A percentile compares a stretch with the other conserved stretches of the same genome.
Evolutionary conservation across 2,888 invertebrate genomes (phyloP).

Genomic region (Agriopis aurantiaria): DNA sequence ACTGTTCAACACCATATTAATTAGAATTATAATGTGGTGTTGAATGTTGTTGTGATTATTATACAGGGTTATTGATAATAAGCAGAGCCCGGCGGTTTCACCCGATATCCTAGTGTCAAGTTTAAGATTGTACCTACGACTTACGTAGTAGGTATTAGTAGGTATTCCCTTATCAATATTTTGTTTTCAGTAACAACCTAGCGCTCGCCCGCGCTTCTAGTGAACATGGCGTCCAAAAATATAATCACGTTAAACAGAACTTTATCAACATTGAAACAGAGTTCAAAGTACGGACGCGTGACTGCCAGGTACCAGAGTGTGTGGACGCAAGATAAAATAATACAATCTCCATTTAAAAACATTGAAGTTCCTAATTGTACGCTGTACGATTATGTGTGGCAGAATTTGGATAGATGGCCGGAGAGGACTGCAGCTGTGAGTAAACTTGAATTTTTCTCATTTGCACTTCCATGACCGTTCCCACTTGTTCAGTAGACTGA

Average conservation of each 20-base stretch:
- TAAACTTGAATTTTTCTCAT: conserved; percentile 44
- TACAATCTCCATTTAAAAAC: conserved; percentile 83
- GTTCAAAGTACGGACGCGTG: conserved; percentile 54
- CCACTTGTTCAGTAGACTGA: not conserved
- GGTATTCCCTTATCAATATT: conserved; percentile 9
- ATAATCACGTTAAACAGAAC: conserved; percentile 59
- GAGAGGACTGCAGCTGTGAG: conserved; percentile 88
- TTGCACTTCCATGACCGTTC: not conserved
- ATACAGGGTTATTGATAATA: too few species aligned
- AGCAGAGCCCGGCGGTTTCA: too few species aligned
- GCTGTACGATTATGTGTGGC: conserved; percentile 88
- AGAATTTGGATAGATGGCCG: conserved; percentile 88
- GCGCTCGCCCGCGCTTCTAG: not conserved
- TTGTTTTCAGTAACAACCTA: conserved; percentile 31
- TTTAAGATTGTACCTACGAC: too few species aligned
- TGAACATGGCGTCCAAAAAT: conserved; percentile 60
- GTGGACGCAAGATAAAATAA: conserved; percentile 71
- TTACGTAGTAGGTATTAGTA: not conserved
- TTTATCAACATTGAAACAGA: conserved; percentile 51
- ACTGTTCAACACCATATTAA: too few species aligned
- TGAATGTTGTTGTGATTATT: too few species aligned
- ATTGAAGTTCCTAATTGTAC: conserved; percentile 83
- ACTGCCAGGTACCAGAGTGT: conserved; percentile 61
- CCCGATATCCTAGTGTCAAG: too few species aligned
- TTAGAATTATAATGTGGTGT: too few species aligned